phyloP scores from a whole-genome alignment of 2,113 vertebrate genomes.

The Anhinga anhinga region DNA sequence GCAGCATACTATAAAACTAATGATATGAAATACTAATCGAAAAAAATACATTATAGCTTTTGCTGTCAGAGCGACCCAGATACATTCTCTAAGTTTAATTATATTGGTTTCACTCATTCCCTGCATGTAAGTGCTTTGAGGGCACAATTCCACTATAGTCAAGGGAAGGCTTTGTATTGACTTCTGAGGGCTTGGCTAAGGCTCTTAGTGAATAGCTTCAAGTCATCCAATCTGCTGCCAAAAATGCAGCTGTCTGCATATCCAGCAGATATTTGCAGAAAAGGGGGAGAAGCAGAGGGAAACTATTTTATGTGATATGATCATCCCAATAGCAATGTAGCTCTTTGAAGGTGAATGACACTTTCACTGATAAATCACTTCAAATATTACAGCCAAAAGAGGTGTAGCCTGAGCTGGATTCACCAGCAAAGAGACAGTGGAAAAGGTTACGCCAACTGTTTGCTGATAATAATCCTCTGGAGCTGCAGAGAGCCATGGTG shows the following conservation, averaged over 20 bases:
- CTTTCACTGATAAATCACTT: background rate
- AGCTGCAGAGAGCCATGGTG: background rate
- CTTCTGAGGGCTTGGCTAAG: conserved; percentile 37
- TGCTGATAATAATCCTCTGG: background rate
- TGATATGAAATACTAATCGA: background rate
- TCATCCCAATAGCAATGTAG: background rate
- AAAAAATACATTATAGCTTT: background rate
- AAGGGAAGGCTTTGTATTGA: conserved; percentile 43
- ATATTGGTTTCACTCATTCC: conserved; percentile 21
- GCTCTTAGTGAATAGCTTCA: conserved; percentile 33
- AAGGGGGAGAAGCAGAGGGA: background rate
- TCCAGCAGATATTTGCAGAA: conserved; percentile 23
- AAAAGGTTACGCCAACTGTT: background rate
- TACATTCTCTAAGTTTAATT: conserved; percentile 36
- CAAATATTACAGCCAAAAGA: background rate
- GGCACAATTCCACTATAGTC: conserved; percentile 27
- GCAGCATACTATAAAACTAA: background rate
- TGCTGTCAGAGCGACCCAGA: conserved; percentile 29
- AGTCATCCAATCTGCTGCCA: conserved; percentile 30
- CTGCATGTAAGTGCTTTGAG: conserved; percentile 2
- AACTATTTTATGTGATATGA: background rate
- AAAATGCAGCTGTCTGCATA: conserved; percentile 34
- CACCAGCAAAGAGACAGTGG: background rate
- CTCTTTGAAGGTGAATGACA: background rate
- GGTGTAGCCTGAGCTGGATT: background rate